Evolutionary conservation across 2,888 invertebrate species (phyloP), one percentile per base, ranked within the genome.

Genomic region (Neria commutata): DNA sequence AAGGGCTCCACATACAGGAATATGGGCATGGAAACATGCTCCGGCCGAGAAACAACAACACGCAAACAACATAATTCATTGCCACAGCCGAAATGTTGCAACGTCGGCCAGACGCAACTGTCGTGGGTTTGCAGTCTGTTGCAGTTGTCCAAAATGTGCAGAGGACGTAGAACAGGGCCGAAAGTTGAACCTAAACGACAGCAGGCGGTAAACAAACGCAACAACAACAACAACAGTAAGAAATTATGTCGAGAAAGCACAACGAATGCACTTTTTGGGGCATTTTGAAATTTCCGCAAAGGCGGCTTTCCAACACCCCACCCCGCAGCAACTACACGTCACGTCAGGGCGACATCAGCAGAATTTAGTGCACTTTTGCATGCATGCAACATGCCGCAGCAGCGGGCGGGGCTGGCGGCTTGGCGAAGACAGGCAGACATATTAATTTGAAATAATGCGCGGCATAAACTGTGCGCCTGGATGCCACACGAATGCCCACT

Each of bases 401-500:
- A 2, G 16, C 23, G 25, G 3, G 29, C 21, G 34, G 19, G 19
- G 45, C 2, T 2, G 29, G 2, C 45, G 8, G 52, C 2, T 4
- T 24, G 26, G 21, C 46, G 14, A 33, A 49, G 29, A 17, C 29
- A 29, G 33, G 5, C 25, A 48, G 73, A 73, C 73, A 72, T 73
- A 74, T 75, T 76, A 74, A 74, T 72, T 76, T 76, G 68, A 73
- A 74, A 72, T 73, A 74, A 71, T 74, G 73, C 70, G 69, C 70
- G 68, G 72, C 72, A 76, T 69, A 66, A 66, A 67, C 64, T 67
- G 64, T 64, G 62, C 64, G 55, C 50, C 60, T 56, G 62, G 53
- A 63, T 29, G 16, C 45, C 50, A 53, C 11, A 64, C 64, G 69
- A 19, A 34, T 37, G 68, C 73, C 73, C 72, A 72, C 72, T 63